Evolutionary conservation across 2,888 invertebrate species (phyloP), one percentile per base, ranked within the genome.

Genomic region (Pherbina coryleti): DNA sequence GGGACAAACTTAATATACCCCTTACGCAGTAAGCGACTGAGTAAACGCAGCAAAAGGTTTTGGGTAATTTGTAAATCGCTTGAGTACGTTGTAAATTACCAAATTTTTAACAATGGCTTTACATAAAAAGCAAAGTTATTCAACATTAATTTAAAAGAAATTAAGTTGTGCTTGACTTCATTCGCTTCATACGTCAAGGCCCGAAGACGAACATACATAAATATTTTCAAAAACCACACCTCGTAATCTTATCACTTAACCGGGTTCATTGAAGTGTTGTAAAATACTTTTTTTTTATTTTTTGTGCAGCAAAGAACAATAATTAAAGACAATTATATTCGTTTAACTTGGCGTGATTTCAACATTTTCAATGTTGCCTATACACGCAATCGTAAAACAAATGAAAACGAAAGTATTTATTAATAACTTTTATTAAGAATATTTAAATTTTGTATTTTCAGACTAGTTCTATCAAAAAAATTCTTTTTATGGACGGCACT

Each of bases 391-490:
- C 19, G 5, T 2, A 55, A 19, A 22, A 9, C 55, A n/a, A 19
- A 19, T 2, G 1, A 19, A 22, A 22, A 19, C 9, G 19, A 55
- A 55, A 19, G 7, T 19, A 7, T 19, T 55, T 22, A 19, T 22
- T n/a, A 19, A 22, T 22, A 55, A 3, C 11, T 22, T 55, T 19
- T 19, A n/a, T 22, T 2, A 34, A 66, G 8, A 5, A 2, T 19
- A 5, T 0, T 67, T 67, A 34, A 55, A 55, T 28, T 60, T 72
- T 75, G 53, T 49, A 31, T 78, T 83, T 79, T 17, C 76, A 89
- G 89, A 79, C 55, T 87, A 14, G 78, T 79, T 44, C 78, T 84
- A 17, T 86, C 80, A 76, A 88, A 85, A 81, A 88, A 85, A 73
- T 0, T 81, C 75, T 37, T 84, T 25, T 79, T 87, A 85, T 88